phyloP scores from a whole-genome alignment of 2,797 vertebrate species.

The Phrynocephalus forsythii region DNA sequence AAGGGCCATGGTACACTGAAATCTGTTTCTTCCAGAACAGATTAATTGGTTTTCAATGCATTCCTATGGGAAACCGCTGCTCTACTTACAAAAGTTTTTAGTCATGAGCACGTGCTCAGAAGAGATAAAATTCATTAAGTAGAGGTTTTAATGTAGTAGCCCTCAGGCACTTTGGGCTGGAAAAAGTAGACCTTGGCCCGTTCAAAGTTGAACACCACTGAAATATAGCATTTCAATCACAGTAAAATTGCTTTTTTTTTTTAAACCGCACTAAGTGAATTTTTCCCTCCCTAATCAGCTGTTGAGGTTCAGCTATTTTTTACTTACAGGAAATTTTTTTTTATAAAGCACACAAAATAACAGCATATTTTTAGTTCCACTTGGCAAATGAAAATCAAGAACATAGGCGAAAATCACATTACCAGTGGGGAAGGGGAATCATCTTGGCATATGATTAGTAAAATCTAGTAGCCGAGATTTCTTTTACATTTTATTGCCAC shows the following conservation, averaged over 20 bases:
- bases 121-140: too few relatives aligned
- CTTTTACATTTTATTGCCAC: neutral
- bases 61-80: too few relatives aligned
- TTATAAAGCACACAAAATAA: neutral
- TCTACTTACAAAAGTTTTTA: too few relatives aligned
- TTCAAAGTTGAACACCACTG: too few relatives aligned
- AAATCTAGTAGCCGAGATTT: neutral
- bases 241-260: neutral
- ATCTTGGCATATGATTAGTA: too few relatives aligned
- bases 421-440: neutral
- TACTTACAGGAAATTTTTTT: neutral
- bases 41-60: too few relatives aligned
- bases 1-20: too few relatives aligned
- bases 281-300: neutral
- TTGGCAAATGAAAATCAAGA: neutral
- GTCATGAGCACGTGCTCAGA: too few relatives aligned
- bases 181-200: too few relatives aligned
- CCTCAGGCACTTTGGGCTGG: too few relatives aligned
- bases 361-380: neutral
- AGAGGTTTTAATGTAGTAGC: too few relatives aligned
- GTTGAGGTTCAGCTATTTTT: neutral
- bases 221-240: neutral
- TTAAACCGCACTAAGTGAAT: neutral
- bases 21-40: too few relatives aligned
- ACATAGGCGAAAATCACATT: neutral